Conservation (phyloP, 2,113 vertebrate genomes). For the Scomber scombrus region DNA sequence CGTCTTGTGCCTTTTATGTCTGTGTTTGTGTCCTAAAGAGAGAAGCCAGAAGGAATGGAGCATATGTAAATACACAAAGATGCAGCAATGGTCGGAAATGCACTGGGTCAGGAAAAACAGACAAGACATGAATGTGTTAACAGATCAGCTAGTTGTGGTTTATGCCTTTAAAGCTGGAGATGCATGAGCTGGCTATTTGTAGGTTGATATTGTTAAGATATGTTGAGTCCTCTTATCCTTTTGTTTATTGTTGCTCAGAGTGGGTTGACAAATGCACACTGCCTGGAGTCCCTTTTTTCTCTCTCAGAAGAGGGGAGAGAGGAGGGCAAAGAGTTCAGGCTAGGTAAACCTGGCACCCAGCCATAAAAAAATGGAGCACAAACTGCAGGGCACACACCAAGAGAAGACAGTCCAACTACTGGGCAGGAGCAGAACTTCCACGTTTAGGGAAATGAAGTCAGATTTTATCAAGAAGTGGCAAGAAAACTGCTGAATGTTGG, state of each 20-base stretch:
- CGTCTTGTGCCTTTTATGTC: slow-evolving; percentile 83
- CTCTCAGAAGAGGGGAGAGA: slow-evolving; percentile 52
- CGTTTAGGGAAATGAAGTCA: slow-evolving; percentile 26
- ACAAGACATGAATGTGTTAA: slow-evolving; percentile 28
- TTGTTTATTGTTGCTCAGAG: slow-evolving; percentile 71
- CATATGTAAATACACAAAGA: slow-evolving; percentile 54
- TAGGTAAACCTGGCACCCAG: slow-evolving; percentile 78
- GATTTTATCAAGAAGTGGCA: slow-evolving; percentile 37
- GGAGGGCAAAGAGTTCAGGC: slow-evolving; percentile 75
- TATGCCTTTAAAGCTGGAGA: slow-evolving; percentile 29
- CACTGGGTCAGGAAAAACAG: slow-evolving; percentile 33
- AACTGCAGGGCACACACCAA: slow-evolving; percentile 43
- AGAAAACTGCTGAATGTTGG: slow-evolving; percentile 28
- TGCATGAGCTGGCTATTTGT: slow-evolving; percentile 4
- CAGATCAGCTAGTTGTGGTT: slow-evolving; percentile 19
- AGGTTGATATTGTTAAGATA: slow-evolving; percentile 51
- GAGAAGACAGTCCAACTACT: slow-evolving; percentile 48
- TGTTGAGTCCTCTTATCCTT: slow-evolving; percentile 30
- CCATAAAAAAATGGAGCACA: slow-evolving; percentile 69
- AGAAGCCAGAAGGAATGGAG: slow-evolving; percentile 41
- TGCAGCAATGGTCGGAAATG: slow-evolving; percentile 15
- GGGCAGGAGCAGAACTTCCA: slow-evolving; percentile 26
- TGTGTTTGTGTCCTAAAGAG: slow-evolving; percentile 87
- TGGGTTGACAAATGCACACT: slow-evolving; percentile 65
- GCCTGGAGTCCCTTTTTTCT: slow-evolving; percentile 53